phyloP scores from a whole-genome alignment of 2,797 vertebrate species.

The Enteromius afrohamiltoni region DNA sequence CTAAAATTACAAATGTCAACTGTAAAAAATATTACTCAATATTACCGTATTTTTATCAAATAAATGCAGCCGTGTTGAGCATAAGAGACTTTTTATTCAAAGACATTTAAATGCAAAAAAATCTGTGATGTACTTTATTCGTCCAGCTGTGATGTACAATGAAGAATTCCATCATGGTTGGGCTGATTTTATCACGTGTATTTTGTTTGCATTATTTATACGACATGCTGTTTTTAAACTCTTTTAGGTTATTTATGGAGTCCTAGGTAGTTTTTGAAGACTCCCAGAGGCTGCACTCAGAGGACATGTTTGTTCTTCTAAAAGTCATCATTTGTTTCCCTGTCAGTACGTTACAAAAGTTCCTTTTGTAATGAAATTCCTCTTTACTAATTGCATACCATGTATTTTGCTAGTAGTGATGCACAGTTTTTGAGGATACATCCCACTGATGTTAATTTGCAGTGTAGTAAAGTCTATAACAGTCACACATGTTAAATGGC shows the following conservation, averaged over 20 bases:
- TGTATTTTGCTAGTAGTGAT: background rate
- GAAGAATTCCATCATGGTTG: constrained; percentile 51
- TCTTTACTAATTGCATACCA: background rate
- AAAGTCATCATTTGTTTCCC: background rate
- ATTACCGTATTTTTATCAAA: background rate
- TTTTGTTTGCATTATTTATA: constrained; percentile 75
- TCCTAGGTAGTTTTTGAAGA: constrained; percentile 50
- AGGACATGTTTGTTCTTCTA: background rate
- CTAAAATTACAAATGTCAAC: background rate
- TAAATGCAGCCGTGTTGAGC: background rate
- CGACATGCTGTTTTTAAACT: constrained; percentile 62
- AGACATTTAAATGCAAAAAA: background rate
- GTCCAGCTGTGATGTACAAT: constrained; percentile 6
- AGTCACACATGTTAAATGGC: background rate
- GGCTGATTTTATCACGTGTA: constrained; percentile 65
- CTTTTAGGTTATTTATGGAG: constrained; percentile 71
- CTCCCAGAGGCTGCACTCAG: constrained; percentile 38
- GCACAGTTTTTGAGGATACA: background rate
- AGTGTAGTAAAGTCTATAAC: background rate
- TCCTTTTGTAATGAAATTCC: background rate
- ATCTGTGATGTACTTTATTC: background rate
- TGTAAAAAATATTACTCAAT: no score
- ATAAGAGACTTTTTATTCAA: background rate
- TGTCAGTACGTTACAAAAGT: background rate
- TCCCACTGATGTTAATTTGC: background rate